Conservation (phyloP, 2,797 vertebrate species). For the Notamacropus eugenii region DNA sequence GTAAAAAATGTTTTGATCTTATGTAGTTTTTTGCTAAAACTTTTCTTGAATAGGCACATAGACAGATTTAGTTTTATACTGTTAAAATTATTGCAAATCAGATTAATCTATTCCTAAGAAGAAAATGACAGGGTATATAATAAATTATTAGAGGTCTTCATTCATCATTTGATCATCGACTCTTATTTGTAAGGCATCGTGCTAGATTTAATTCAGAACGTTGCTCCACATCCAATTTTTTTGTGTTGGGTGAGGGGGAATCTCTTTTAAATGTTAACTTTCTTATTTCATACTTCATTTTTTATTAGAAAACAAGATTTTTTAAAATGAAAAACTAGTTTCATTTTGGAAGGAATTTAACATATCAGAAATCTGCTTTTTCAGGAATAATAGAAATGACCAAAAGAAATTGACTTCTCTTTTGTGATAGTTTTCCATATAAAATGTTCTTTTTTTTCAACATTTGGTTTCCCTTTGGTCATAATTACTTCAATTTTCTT, state of each 20-base stretch:
- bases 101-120: slow-evolving; percentile 31
- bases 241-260: slow-evolving; percentile 44
- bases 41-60: slow-evolving; percentile 16
- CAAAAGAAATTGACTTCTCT: slow-evolving; percentile 15
- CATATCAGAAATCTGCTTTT: slow-evolving; percentile 27
- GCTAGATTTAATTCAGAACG: slow-evolving; percentile 53
- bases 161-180: slow-evolving; percentile 11
- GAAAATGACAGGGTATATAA: neutral
- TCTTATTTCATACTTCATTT: neutral
- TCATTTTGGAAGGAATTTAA: slow-evolving; percentile 31
- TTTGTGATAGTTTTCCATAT: slow-evolving; percentile 27
- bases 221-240: slow-evolving; percentile 10
- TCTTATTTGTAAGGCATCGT: slow-evolving; percentile 16
- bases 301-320: neutral
- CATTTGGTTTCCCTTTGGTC: slow-evolving; percentile 50
- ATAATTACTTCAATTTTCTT: slow-evolving; percentile 32
- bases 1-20: slow-evolving; percentile 3
- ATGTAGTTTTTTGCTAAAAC: neutral
- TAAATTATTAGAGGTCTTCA: neutral
- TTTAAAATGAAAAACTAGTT: slow-evolving; percentile 10
- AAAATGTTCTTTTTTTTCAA: neutral
- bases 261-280: slow-evolving; percentile 60
- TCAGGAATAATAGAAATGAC: slow-evolving; percentile 25
- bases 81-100: neutral
- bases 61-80: slow-evolving; percentile 4